Evolutionary conservation across 2,888 invertebrate genomes (phyloP), one percentile per base, ranked within the genome.

Genomic region (Eulithis prunata): DNA sequence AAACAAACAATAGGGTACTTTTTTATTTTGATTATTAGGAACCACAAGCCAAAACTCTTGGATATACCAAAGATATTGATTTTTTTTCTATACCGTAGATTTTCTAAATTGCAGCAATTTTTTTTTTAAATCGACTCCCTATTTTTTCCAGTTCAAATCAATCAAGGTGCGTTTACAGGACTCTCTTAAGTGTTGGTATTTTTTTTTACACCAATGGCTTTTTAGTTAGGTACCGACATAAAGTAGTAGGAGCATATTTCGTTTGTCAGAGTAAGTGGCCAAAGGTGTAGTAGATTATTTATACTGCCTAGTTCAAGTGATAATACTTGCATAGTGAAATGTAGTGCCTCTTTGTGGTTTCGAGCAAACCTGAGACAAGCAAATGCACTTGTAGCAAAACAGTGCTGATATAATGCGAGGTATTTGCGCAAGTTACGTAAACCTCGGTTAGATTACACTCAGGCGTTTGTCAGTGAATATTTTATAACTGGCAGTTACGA

Each of bases 301-400:
- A 2, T 8, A 41, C 10, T 41, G 8, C 41, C 41, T 41, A 41
- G 56, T 36, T 36, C 28, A 60, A 28, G 32, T 46, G 49, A 49
- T 49, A 61, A 57, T 57, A 54, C 53, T 67, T 52, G 47, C 55
- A 57, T 28, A 64, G 64, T 14, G 38, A 61, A 55, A 64, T 57
- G 61, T 59, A 36, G 60, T 63, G 67, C 58, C 49, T 68, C 59
- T 57, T 64, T 64, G 63, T 38, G 61, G 64, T 64, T 59, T 58
- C 38, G 13, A 63, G 56, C 28, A 67, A 61, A 64, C 57, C 13
- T 21, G 64, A 55, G 57, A 68, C 68, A 61, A 64, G 64, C 52
- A 64, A 64, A 64, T 68, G 64, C 60, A 68, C 67, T 68, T 68
- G 57, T 54, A 57, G 46, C 46, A 45, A 61, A 57, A 67, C 53